Percentiles rank a stretch among this genome's conserved stretches.
phyloP scores from a whole-genome alignment of 2,113 vertebrate species.

The Stigmatopora argus region DNA sequence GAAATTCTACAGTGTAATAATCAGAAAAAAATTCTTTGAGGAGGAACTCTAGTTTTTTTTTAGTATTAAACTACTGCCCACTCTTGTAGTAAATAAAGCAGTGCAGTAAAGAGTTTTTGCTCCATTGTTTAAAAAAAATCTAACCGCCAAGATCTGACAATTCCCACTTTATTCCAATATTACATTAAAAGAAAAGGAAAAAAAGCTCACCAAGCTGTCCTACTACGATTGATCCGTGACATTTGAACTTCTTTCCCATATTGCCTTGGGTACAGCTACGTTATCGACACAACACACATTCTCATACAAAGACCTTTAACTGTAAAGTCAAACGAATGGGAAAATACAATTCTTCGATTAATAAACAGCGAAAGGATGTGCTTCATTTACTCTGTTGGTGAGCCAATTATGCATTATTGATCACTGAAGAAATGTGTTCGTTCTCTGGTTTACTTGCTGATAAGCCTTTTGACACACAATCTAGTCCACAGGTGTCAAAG shows the following conservation, averaged over 20 bases:
- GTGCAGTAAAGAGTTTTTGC: background rate
- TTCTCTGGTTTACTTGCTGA: constrained; percentile 46
- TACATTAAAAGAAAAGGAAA: background rate
- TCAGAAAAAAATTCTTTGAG: background rate
- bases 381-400: constrained; percentile 38
- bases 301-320: constrained; percentile 20
- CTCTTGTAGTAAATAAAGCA: background rate
- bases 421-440: constrained; percentile 46
- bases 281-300: constrained; percentile 20
- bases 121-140: constrained; percentile 5
- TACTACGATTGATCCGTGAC: constrained; percentile 27
- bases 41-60: too few relatives aligned
- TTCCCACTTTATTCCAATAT: constrained; percentile 7
- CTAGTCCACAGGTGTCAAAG: too few relatives aligned
- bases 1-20: background rate
- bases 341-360: constrained; percentile 45
- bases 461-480: constrained; percentile 51
- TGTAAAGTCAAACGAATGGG: constrained; percentile 43
- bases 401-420: constrained; percentile 57
- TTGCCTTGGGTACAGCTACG: constrained; percentile 1
- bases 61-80: too few relatives aligned
- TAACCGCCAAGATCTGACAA: constrained; percentile 5
- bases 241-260: constrained; percentile 22
- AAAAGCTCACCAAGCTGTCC: constrained; percentile 21
- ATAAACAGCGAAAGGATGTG: constrained; percentile 50